These are phyloP conservation scores for Nemotelus pantherinus DNA, from an alignment of 2,888 invertebrate species.

Conservation along the genomic window DNA sequence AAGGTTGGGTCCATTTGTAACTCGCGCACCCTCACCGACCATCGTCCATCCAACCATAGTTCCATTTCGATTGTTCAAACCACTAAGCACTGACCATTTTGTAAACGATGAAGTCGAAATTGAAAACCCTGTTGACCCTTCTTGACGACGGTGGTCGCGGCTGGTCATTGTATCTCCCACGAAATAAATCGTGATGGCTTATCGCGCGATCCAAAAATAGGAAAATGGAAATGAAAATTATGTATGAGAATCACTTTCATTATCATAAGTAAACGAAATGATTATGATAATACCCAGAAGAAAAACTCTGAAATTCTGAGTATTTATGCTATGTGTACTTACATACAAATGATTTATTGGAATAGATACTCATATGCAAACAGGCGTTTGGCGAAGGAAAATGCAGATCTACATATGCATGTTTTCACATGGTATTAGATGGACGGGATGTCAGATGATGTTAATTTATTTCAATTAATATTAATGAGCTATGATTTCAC, in stretches of 20 bases:
- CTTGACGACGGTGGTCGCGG: not conserved
- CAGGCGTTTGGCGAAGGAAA: not conserved
- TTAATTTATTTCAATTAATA: conserved; percentile 27
- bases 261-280: conserved; percentile 41
- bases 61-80: too few species aligned
- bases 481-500: not conserved
- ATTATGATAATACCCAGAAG: conserved; percentile 30
- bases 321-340: not conserved
- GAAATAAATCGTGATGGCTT: conserved; percentile 13
- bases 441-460: not conserved
- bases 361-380: too few species aligned
- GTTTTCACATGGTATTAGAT: not conserved
- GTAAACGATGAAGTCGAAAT: too few species aligned
- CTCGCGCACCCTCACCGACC: conserved; percentile 11
- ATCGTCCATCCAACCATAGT: not conserved
- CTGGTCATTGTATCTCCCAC: not conserved
- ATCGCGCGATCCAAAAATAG: not conserved
- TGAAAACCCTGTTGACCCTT: not conserved
- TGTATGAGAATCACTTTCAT: conserved; percentile 37
- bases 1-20: conserved; percentile 34
- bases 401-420: not conserved
- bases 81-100: too few species aligned
- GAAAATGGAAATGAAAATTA: not conserved
- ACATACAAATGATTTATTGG: too few species aligned
- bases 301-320: not conserved